Conservation (phyloP, 2,797 vertebrate species). For the Phyllotis vaccarum region DNA sequence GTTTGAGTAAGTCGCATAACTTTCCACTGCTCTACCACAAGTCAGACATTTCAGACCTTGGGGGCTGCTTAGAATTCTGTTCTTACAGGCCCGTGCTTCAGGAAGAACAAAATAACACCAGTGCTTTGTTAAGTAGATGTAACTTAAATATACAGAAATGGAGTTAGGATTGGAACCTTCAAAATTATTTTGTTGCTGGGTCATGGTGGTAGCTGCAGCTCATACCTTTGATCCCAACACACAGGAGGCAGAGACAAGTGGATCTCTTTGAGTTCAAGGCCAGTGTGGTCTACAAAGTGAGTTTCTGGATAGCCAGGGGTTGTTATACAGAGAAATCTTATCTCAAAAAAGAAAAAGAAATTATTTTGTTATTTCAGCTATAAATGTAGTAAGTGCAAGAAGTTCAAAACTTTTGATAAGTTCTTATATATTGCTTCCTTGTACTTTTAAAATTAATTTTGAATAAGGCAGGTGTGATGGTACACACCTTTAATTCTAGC, state of each 20-base stretch:
- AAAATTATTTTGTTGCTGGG: neutral
- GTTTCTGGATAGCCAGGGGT: neutral
- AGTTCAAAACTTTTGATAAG: constrained; percentile 10
- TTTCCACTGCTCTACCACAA: constrained; percentile 41
- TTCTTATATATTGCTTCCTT: constrained; percentile 36
- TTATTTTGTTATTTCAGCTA: constrained; percentile 1
- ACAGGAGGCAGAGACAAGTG: neutral
- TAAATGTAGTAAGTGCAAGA: constrained; percentile 8
- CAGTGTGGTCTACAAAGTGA: neutral
- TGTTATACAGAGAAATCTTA: neutral
- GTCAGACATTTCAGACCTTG: neutral
- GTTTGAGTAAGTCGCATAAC: constrained; percentile 91
- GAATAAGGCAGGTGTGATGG: neutral
- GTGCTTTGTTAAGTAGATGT: neutral
- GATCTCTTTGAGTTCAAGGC: neutral
- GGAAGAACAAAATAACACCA: neutral
- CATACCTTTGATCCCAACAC: neutral
- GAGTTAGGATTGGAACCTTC: constrained; percentile 2
- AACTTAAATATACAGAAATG: constrained; percentile 33
- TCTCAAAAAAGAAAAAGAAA: neutral
- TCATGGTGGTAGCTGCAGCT: neutral
- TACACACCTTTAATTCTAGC: neutral
- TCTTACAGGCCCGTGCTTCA: neutral
- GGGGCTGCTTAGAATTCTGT: constrained; percentile 53
- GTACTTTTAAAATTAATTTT: constrained; percentile 52